Evolutionary conservation across 1,140 invertebrate genomes (phyloP), one percentile per base, ranked within the genome.

Genomic region (Eumaeus atala): DNA sequence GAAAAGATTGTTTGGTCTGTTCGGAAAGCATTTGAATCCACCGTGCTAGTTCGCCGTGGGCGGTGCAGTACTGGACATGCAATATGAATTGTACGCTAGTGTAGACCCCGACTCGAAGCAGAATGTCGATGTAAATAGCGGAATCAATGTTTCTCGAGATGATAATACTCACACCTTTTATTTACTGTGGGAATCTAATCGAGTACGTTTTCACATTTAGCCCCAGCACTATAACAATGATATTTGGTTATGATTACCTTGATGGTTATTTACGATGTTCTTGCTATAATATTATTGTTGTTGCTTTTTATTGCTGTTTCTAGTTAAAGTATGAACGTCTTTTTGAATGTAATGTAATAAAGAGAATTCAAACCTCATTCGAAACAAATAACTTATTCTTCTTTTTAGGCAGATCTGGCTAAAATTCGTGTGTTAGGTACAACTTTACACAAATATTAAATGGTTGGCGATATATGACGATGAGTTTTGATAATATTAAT

Each of bases 1-100:
- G 28, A 42, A 28, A 38, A 53, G 53, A 42, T 61, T 63, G 58
- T 66, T 66, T 49, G 35, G 44, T 62, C 62, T 49, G 53, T 38
- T 34, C 51, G 56, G 44, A 42, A 62, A 63, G 57, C 59, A 66
- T 69, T 72, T 66, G 72, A 64, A 67, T 72, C 64, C 70, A 70
- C 77, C 64, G 73, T 66, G 68, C 49, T 55, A 64, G 61, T 62
- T 67, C 76, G 76, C 77, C 74, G 77, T 84, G 77, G 81, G 81
- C 78, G 81, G 77, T 73, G 74, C 66, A 66, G 66, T 72, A 66
- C 72, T 75, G 77, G 81, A 77, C 76, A 81, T 71, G 68, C 74
- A 76, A 81, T 82, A 84, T 82, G 77, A 79, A 80, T 76, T 74
- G 72, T 84, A 71, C 55, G 56, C 60, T 76, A 76, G 75, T 81